These are phyloP conservation scores for Pseudomugil tenellus DNA, from an alignment of 2,797 vertebrate species.

Conservation along the genomic window DNA sequence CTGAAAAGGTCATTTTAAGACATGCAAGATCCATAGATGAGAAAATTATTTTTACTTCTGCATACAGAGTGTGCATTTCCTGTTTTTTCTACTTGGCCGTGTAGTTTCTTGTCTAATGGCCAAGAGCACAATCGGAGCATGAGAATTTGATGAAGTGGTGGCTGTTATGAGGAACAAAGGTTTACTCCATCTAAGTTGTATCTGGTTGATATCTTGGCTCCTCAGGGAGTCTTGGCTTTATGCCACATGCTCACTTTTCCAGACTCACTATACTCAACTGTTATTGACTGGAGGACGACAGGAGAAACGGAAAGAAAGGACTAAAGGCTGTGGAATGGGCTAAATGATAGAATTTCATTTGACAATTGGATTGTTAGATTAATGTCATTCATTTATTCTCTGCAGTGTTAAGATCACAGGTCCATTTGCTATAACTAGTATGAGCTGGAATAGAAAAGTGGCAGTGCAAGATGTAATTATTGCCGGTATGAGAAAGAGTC, in stretches of 20 bases:
- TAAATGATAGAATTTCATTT: constrained; percentile 46
- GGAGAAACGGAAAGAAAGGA: constrained; percentile 31
- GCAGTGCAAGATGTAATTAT: constrained; percentile 1
- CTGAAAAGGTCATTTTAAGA: not conserved
- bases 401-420: constrained; percentile 15
- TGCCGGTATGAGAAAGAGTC: constrained; percentile 10
- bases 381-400: constrained; percentile 27
- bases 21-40: not conserved
- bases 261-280: constrained; percentile 39
- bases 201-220: constrained; percentile 64
- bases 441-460: constrained; percentile 24
- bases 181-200: constrained; percentile 70
- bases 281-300: constrained; percentile 30
- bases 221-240: constrained; percentile 52
- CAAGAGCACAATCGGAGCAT: constrained; percentile 45
- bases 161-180: constrained; percentile 68
- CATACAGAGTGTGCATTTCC: constrained; percentile 8
- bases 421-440: constrained; percentile 34
- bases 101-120: constrained; percentile 44
- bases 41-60: not conserved
- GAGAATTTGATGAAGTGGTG: constrained; percentile 68
- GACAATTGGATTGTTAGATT: constrained; percentile 43
- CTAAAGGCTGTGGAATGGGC: constrained; percentile 21
- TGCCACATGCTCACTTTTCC: constrained; percentile 57
- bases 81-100: constrained; percentile 34